Evolutionary conservation across 1,140 invertebrate species (phyloP).

Genomic region (Apis cerana): DNA sequence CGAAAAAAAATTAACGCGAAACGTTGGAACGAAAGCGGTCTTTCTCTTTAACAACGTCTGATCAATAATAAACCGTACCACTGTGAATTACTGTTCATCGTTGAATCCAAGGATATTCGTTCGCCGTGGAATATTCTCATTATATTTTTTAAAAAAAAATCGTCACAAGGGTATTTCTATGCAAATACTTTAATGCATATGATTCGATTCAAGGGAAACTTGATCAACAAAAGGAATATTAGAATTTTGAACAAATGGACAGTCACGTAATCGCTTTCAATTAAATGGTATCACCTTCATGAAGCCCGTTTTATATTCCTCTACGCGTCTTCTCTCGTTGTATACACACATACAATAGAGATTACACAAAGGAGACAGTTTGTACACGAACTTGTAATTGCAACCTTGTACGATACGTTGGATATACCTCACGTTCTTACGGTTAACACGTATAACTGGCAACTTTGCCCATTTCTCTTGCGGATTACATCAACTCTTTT

Average conservation of each 20-base stretch:
- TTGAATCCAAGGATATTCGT: no score
- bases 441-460: not conserved
- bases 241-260: slow-evolving; percentile 1
- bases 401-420: not conserved
- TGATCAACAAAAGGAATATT: not conserved
- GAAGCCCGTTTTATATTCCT: slow-evolving; percentile 18
- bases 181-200: no score
- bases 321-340: not conserved
- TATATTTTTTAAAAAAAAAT: not conserved
- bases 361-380: slow-evolving; percentile 29
- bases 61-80: slow-evolving; percentile 30
- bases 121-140: not conserved
- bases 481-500: slow-evolving; percentile 4
- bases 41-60: not conserved
- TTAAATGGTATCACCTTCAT: not conserved
- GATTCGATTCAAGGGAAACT: not conserved
- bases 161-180: no score
- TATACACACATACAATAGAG: not conserved
- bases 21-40: slow-evolving; percentile 9
- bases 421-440: not conserved
- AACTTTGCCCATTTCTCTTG: not conserved
- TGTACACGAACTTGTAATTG: slow-evolving; percentile 11
- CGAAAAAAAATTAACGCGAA: not conserved
- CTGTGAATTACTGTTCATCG: not conserved
- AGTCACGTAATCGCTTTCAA: slow-evolving; percentile 12